Conservation (phyloP, 1,140 invertebrate species). For the Saccostrea glomerata region DNA sequence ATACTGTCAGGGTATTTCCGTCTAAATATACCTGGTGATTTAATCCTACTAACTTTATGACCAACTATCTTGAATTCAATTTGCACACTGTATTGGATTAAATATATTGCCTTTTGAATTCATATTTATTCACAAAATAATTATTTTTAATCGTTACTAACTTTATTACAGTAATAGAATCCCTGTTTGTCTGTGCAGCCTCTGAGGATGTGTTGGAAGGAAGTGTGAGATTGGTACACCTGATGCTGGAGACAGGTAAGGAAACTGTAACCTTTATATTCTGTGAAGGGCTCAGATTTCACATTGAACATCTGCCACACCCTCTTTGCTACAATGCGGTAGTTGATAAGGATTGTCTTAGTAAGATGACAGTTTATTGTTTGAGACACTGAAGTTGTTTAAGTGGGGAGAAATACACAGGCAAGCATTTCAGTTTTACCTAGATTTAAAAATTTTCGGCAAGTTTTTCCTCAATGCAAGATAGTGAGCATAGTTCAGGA, state of each 20-base stretch:
- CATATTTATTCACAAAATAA: too few species aligned
- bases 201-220: neutral
- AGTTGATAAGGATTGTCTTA: neutral
- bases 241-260: conserved; percentile 10
- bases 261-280: neutral
- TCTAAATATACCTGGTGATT: neutral
- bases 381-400: neutral
- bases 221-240: neutral
- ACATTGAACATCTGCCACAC: neutral
- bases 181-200: neutral
- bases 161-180: neutral
- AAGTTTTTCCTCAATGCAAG: neutral
- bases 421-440: neutral
- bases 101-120: too few species aligned
- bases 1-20: neutral
- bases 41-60: neutral
- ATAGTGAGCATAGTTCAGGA: neutral
- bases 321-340: neutral
- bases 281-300: neutral
- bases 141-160: too few species aligned
- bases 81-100: too few species aligned
- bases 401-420: neutral
- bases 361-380: neutral
- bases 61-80: too few species aligned
- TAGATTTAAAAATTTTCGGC: neutral